phyloP scores from a whole-genome alignment of 1,140 invertebrate genomes.

The Drosophila orosa region DNA sequence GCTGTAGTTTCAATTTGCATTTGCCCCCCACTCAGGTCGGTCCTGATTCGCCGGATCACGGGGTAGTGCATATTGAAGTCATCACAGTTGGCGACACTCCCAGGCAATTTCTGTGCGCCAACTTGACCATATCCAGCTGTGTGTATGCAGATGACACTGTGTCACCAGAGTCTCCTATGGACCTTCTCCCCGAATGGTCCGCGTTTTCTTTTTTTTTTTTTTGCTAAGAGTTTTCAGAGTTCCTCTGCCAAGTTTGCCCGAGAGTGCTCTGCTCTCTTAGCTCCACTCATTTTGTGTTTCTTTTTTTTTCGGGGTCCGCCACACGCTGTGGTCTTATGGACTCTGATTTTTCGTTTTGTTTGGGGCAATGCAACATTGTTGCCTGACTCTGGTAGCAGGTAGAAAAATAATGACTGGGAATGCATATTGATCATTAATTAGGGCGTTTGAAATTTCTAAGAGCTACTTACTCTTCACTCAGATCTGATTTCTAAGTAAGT shows the following conservation, averaged over 20 bases:
- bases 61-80: slow-evolving; percentile 47
- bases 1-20: slow-evolving; percentile 44
- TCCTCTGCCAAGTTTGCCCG: slow-evolving; percentile 28
- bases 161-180: slow-evolving; percentile 39
- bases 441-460: too few species aligned
- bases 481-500: too few species aligned
- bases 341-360: slow-evolving; percentile 44
- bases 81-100: slow-evolving; percentile 53
- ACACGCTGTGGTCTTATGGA: slow-evolving; percentile 61
- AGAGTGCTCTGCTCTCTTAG: slow-evolving; percentile 17
- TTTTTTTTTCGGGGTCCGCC: slow-evolving; percentile 14
- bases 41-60: slow-evolving; percentile 1
- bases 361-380: slow-evolving; percentile 13
- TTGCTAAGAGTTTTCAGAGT: slow-evolving; percentile 7
- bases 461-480: too few species aligned
- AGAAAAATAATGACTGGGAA: background rate
- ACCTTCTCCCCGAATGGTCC: slow-evolving; percentile 5
- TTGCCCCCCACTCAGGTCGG: background rate
- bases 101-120: slow-evolving; percentile 63
- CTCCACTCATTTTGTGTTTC: slow-evolving; percentile 23
- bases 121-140: slow-evolving; percentile 78
- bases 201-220: slow-evolving; percentile 1
- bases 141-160: slow-evolving; percentile 67
- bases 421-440: too few species aligned
- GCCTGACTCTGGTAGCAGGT: background rate